Evolutionary conservation across 2,888 invertebrate genomes (phyloP), one percentile per base, ranked within the genome.

Genomic region (Cylloceria caligata): DNA sequence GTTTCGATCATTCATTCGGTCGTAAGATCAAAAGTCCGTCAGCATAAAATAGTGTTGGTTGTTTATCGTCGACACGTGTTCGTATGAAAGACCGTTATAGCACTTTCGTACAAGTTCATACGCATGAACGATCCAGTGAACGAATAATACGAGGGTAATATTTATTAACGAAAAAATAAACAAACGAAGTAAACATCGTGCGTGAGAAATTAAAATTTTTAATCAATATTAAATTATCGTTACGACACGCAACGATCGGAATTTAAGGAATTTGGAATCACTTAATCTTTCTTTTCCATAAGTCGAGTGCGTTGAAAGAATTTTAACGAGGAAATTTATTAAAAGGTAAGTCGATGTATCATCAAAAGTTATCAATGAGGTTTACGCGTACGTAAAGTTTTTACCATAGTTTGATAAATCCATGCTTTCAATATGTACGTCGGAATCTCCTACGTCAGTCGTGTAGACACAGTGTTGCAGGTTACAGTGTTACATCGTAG

Each of bases 311-410:
- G n/a, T n/a, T n/a, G n/a, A n/a, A 36, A 3, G 24, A 19, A 39
- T 45, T 45, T 19, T 2, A 21, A 24, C 11, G 16, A 21, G 2
- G 11, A 9, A 34, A 24, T 24, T 42, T 24, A 21, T 2, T 42
- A 3, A 21, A 3, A 52, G 52, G 73, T 74, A 52, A 74, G 64
- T 74, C 39, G 5, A 74, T 24, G 13, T 39, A 1, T n/a, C 16
- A 47, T 24, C 16, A 19, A 72, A 45, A 47, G 4, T 47, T 47
- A 13, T 21, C 24, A 11, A 13, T 24, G 7, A 55, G 19, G 24
- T 21, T 49, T 49, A 13, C 11, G 11, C 52, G 52, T 24, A 24
- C 7, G 27, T 24, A 19, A 19, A 19, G n/a, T 13, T 11, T 47
- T 2, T n/a, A n/a, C n/a, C n/a, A n/a, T n/a, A n/a, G n/a, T n/a